Evolutionary conservation across 2,113 vertebrate genomes (phyloP).

Genomic region (Odontesthes bonariensis): DNA sequence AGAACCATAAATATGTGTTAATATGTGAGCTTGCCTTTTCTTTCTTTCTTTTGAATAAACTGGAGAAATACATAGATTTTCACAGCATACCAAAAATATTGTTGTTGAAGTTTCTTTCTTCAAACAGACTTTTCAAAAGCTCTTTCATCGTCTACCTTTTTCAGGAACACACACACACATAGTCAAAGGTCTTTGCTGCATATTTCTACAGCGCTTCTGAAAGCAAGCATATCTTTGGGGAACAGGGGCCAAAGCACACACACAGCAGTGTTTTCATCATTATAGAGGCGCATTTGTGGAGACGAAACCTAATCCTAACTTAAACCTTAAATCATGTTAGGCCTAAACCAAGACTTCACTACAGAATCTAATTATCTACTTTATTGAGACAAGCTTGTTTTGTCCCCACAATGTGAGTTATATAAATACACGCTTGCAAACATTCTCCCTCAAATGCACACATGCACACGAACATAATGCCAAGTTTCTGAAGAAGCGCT

Average conservation of each 20-base stretch:
- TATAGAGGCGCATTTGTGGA: conserved; percentile 2
- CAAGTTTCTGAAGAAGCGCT: conserved; percentile 64
- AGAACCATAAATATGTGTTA: no score
- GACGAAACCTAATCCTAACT: not conserved
- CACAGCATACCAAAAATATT: no score
- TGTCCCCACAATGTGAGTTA: conserved; percentile 1
- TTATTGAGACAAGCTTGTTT: not conserved
- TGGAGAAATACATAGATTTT: no score
- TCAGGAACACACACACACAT: not conserved
- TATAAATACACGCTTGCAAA: conserved; percentile 4
- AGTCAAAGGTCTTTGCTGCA: conserved; percentile 18
- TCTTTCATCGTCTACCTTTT: no score
- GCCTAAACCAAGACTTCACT: not conserved
- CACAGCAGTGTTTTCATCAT: not conserved
- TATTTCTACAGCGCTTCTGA: conserved; percentile 53
- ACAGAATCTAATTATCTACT: not conserved
- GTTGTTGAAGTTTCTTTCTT: no score
- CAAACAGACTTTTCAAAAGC: no score
- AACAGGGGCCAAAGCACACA: conserved; percentile 48
- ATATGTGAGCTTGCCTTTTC: no score
- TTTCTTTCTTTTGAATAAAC: no score
- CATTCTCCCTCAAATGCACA: not conserved
- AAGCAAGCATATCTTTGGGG: conserved; percentile 63
- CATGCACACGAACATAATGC: conserved; percentile 32
- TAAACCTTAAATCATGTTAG: not conserved